Percentiles rank a stretch among this genome's conserved stretches.
Conservation (phyloP, 2,888 invertebrate genomes). For the Charanyca ferruginea region DNA sequence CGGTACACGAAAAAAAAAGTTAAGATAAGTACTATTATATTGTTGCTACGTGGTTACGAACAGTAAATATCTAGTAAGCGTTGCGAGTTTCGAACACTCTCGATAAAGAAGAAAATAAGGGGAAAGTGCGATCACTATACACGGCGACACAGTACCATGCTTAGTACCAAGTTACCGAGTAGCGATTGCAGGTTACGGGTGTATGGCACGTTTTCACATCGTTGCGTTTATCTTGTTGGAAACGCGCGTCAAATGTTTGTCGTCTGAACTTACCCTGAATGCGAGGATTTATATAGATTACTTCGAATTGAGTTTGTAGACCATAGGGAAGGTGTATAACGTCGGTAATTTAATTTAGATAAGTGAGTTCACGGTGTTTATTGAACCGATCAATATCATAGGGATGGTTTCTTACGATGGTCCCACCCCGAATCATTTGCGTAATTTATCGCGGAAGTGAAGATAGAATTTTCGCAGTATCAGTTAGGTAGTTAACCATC, state of each 20-base stretch:
- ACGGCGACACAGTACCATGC: slow-evolving; percentile 9
- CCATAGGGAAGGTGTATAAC: background rate
- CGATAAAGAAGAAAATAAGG: slow-evolving; percentile 50
- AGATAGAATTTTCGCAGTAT: no score
- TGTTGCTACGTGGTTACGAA: slow-evolving; percentile 12
- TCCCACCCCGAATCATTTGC: background rate
- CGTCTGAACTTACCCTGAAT: background rate
- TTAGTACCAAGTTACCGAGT: slow-evolving; percentile 3
- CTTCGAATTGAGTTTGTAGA: background rate
- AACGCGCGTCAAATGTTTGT: slow-evolving; percentile 28
- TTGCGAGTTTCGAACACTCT: slow-evolving; percentile 43
- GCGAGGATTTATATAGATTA: background rate
- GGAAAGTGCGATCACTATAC: slow-evolving; percentile 35
- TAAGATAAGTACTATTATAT: slow-evolving; percentile 11
- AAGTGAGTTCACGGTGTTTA: background rate
- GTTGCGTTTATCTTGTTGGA: slow-evolving; percentile 29
- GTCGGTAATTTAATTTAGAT: background rate
- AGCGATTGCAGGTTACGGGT: slow-evolving; percentile 40
- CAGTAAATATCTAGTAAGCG: slow-evolving; percentile 17
- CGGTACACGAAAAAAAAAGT: no score
- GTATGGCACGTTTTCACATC: slow-evolving; percentile 38
- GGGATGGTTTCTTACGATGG: background rate
- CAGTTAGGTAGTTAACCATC: no score
- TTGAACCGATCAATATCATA: background rate
- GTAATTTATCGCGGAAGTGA: no score